phyloP scores from a whole-genome alignment of 2,888 invertebrate genomes.

The Daptonema setosum region DNA sequence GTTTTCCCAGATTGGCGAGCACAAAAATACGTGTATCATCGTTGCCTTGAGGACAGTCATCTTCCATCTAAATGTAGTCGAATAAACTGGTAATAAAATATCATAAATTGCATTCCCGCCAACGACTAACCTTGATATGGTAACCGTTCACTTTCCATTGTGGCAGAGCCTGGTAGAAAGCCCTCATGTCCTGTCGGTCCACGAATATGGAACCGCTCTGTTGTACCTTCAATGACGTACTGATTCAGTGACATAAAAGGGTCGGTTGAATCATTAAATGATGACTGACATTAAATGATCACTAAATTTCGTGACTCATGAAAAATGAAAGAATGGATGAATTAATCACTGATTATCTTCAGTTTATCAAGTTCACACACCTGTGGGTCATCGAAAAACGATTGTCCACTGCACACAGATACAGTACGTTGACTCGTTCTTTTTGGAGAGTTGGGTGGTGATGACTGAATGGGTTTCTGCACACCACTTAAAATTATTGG shows the following conservation, averaged over 20 bases:
- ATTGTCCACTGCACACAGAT: too few relatives aligned
- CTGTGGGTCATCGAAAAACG: background rate
- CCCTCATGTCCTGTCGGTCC: slow-evolving; percentile 73
- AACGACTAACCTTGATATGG: slow-evolving; percentile 64
- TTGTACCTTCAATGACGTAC: slow-evolving; percentile 11
- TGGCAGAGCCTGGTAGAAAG: slow-evolving; percentile 65
- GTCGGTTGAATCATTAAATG: too few relatives aligned
- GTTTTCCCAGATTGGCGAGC: slow-evolving; percentile 70
- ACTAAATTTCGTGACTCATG: too few relatives aligned
- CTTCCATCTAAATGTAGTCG: slow-evolving; percentile 55
- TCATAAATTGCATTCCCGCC: background rate
- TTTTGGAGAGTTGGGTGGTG: too few relatives aligned
- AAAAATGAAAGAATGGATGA: too few relatives aligned
- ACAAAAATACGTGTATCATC: slow-evolving; percentile 91
- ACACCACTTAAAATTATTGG: too few relatives aligned
- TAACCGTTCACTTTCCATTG: slow-evolving; percentile 90
- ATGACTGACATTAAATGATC: too few relatives aligned
- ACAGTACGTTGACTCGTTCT: too few relatives aligned
- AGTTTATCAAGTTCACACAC: background rate
- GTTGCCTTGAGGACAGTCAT: slow-evolving; percentile 91
- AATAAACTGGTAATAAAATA: background rate
- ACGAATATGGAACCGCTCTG: slow-evolving; percentile 48
- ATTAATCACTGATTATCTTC: too few relatives aligned
- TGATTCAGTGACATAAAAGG: too few relatives aligned
- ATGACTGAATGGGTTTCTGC: too few relatives aligned